These are phyloP conservation scores for Muraenolepis orangiensis DNA, from an alignment of 2,797 vertebrate species.

Conservation along the genomic window DNA sequence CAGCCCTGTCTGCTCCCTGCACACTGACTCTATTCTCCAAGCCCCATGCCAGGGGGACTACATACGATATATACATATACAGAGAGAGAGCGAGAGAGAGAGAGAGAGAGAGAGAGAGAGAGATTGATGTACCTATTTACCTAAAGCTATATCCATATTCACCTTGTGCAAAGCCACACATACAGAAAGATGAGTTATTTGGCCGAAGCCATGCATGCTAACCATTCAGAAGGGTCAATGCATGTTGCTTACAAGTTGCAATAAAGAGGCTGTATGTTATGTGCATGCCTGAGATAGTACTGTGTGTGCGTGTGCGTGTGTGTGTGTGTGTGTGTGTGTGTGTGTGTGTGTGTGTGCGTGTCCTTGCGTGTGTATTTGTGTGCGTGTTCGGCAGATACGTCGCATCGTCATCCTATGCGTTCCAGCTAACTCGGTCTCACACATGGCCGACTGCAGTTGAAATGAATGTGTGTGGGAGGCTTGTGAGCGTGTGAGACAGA, in stretches of 20 bases:
- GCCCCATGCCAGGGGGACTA: slow-evolving; percentile 47
- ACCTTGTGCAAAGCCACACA: background rate
- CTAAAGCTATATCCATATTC: background rate
- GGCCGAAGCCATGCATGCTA: background rate
- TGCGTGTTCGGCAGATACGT: slow-evolving; percentile 11
- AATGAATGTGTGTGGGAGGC: slow-evolving; percentile 44
- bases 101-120: no score
- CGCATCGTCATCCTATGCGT: slow-evolving; percentile 35
- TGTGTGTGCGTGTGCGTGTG: slow-evolving; percentile 40
- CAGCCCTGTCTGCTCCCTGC: slow-evolving; percentile 61
- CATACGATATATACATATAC: background rate
- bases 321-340: slow-evolving; percentile 38
- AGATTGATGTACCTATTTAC: background rate
- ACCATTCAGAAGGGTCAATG: background rate
- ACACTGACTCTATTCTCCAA: slow-evolving; percentile 74
- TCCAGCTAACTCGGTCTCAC: background rate
- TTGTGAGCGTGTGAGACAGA: slow-evolving; percentile 34
- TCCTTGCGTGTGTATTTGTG: slow-evolving; percentile 34
- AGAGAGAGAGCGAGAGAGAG: no score
- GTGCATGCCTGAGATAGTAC: slow-evolving; percentile 6
- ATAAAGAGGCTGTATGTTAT: background rate
- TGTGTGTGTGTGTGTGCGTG: slow-evolving; percentile 24
- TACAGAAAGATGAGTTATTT: background rate
- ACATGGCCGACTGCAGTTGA: slow-evolving; percentile 39
- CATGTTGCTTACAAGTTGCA: background rate